Percentiles rank a stretch among this genome's conserved stretches.
Evolutionary conservation across 1,140 invertebrate genomes (phyloP).

Genomic region (Drosophila subpulchrella): DNA sequence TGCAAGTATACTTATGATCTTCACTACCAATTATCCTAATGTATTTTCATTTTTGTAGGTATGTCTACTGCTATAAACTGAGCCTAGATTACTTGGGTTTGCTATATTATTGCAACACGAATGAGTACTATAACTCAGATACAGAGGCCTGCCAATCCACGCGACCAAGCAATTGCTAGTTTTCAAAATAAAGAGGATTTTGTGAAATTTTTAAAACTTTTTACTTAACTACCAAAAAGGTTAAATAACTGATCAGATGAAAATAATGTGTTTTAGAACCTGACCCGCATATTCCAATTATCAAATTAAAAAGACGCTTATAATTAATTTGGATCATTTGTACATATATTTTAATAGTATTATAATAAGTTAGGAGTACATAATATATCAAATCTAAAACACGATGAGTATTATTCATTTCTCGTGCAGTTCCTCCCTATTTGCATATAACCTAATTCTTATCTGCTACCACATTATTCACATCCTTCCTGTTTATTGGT

Average conservation of each 20-base stretch:
- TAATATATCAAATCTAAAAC: neutral
- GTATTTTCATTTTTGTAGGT: slow-evolving; percentile 30
- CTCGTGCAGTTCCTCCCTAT: neutral
- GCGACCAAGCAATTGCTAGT: slow-evolving; percentile 49
- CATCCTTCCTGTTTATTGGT: slow-evolving; percentile 3
- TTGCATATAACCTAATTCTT: neutral
- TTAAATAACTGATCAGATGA: no score
- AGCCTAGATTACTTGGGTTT: slow-evolving; percentile 57
- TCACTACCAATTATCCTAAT: neutral
- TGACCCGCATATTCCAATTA: no score
- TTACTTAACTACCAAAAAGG: no score
- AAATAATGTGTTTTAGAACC: no score
- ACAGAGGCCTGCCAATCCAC: slow-evolving; percentile 35
- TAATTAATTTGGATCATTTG: neutral
- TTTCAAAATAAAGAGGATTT: neutral
- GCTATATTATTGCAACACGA: slow-evolving; percentile 55
- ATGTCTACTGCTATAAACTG: slow-evolving; percentile 60
- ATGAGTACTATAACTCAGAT: slow-evolving; percentile 51
- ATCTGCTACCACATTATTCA: neutral
- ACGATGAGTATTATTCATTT: neutral
- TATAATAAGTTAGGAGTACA: neutral
- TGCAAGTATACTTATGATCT: slow-evolving; percentile 33
- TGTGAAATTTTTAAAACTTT: no score
- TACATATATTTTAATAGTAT: neutral
- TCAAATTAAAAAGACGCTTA: no score